These are phyloP conservation scores for Temnothorax ravouxi DNA, from an alignment of 2,888 invertebrate species.

Conservation along the genomic window DNA sequence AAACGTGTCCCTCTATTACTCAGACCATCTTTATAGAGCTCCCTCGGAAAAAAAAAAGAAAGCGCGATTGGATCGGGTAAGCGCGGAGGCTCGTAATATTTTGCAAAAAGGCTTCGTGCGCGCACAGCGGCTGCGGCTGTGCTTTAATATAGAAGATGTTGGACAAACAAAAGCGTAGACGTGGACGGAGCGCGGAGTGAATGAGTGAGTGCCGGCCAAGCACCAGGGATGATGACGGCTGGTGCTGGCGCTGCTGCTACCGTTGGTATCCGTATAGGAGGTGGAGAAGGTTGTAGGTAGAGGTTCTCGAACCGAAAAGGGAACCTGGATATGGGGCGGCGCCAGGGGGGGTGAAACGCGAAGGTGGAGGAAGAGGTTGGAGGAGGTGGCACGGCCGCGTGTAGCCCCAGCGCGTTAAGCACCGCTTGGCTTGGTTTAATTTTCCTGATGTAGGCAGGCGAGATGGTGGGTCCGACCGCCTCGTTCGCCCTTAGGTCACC, in stretches of 20 bases:
- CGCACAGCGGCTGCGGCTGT: slow-evolving; percentile 65
- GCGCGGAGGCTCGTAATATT: slow-evolving; percentile 69
- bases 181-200: slow-evolving; percentile 78
- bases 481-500: slow-evolving; percentile 77
- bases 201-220: slow-evolving; percentile 77
- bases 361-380: slow-evolving; percentile 72
- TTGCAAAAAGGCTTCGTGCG: slow-evolving; percentile 67
- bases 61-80: slow-evolving; percentile 63
- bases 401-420: slow-evolving; percentile 85
- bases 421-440: slow-evolving; percentile 86
- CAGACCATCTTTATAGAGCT: neutral
- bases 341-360: slow-evolving; percentile 72
- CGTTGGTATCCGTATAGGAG: slow-evolving; percentile 60
- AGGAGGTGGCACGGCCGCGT: slow-evolving; percentile 75
- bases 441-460: slow-evolving; percentile 86
- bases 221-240: slow-evolving; percentile 67
- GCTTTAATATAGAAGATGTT: slow-evolving; percentile 85
- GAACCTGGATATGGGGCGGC: slow-evolving; percentile 69
- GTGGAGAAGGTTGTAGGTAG: slow-evolving; percentile 62
- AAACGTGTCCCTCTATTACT: neutral
- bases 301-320: slow-evolving; percentile 75
- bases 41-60: slow-evolving; percentile 51
- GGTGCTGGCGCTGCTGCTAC: slow-evolving; percentile 61
- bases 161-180: slow-evolving; percentile 85
- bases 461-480: slow-evolving; percentile 82